Conservation (phyloP, 2,113 vertebrate species). For the Natator depressus region DNA sequence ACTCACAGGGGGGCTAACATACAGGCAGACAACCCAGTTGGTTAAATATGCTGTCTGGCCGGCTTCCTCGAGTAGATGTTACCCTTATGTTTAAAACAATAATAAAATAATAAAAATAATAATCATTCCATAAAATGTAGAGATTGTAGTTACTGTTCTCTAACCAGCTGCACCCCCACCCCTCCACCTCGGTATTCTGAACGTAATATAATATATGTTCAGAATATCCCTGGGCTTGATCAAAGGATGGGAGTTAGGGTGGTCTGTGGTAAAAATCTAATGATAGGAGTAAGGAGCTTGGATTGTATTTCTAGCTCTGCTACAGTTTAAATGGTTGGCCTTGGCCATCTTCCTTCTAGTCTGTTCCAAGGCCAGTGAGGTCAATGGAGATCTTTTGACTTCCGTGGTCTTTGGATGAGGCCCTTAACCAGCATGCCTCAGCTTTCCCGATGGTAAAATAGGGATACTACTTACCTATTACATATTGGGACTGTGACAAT, state of each 20-base stretch:
- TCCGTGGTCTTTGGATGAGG: not conserved
- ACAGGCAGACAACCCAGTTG: not conserved
- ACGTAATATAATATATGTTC: rapidly evolving
- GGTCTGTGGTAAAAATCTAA: rapidly evolving
- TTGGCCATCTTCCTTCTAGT: not conserved
- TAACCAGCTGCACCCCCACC: not conserved
- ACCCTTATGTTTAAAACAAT: not conserved
- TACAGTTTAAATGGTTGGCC: rapidly evolving
- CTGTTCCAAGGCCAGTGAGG: rapidly evolving
- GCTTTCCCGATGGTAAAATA: not conserved
- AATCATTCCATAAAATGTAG: not conserved
- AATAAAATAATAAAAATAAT: not conserved
- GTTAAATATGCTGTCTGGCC: not conserved
- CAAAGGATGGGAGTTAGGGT: not conserved
- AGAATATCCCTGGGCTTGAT: not conserved
- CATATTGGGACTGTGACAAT: not conserved
- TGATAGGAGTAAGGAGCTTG: not conserved
- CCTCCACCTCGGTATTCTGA: not conserved
- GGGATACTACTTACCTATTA: not conserved
- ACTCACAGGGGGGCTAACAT: rapidly evolving
- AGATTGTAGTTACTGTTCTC: not conserved
- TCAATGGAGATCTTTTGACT: not conserved
- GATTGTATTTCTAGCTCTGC: not conserved
- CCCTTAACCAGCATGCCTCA: not conserved
- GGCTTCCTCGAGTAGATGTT: not conserved